phyloP scores from a whole-genome alignment of 2,888 invertebrate species.

The Eugnorisma glareosa region DNA sequence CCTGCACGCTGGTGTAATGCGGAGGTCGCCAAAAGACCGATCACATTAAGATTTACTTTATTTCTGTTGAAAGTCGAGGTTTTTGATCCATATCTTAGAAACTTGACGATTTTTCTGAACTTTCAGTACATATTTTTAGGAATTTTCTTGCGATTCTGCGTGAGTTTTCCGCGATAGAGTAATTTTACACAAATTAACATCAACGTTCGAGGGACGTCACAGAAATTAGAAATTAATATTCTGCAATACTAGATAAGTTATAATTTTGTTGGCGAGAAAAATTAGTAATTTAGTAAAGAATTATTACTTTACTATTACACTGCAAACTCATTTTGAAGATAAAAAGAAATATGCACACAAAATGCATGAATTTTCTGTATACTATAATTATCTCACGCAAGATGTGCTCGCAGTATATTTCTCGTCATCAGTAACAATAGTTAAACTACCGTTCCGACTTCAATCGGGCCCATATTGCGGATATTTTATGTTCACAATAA shows the following conservation, averaged over 20 bases:
- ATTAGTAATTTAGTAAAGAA: background rate
- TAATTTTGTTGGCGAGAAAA: background rate
- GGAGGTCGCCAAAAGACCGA: slow-evolving; percentile 49
- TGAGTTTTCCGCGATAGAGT: background rate
- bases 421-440: slow-evolving; percentile 12
- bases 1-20: slow-evolving; percentile 71
- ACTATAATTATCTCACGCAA: background rate
- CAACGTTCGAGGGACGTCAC: too few relatives aligned
- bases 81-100: slow-evolving; percentile 25
- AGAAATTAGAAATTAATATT: background rate
- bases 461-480: slow-evolving; percentile 15
- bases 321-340: background rate
- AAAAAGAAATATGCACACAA: background rate
- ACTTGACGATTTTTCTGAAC: background rate
- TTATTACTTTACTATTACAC: too few relatives aligned
- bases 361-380: background rate
- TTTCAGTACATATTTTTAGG: background rate
- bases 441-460: slow-evolving; percentile 14
- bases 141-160: background rate
- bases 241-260: background rate
- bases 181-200: background rate
- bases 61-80: background rate
- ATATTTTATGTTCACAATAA: slow-evolving; percentile 31
- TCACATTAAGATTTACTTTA: slow-evolving; percentile 30
- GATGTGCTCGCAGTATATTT: background rate